These are phyloP conservation scores for Pterostichus madidus DNA, from an alignment of 2,888 invertebrate genomes.

Conservation along the genomic window DNA sequence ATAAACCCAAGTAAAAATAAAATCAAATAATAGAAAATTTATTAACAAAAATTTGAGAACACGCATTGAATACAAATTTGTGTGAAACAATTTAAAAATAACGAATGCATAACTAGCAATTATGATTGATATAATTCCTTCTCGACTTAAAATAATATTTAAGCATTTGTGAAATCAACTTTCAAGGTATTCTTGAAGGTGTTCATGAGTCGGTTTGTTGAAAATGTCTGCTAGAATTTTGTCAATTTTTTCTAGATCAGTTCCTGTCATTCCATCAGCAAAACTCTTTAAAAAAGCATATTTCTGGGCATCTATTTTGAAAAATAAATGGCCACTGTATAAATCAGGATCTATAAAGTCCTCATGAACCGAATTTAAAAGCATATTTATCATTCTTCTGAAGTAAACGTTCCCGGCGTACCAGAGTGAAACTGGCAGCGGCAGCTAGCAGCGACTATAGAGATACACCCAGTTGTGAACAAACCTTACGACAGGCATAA, in stretches of 20 bases:
- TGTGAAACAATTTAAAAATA: constrained; percentile 36
- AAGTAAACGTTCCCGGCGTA: constrained; percentile 17
- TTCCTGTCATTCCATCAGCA: neutral
- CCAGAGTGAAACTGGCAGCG: no score
- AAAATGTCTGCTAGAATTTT: constrained; percentile 46
- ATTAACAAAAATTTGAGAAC: constrained; percentile 46
- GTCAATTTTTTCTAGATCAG: constrained; percentile 37
- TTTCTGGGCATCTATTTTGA: constrained; percentile 42
- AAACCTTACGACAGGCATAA: no score
- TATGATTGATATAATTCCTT: constrained; percentile 35
- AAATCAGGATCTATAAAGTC: neutral
- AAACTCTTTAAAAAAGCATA: constrained; percentile 40
- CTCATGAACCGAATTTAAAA: constrained; percentile 61
- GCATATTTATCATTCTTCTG: constrained; percentile 43
- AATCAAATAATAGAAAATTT: constrained; percentile 54
- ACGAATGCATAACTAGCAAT: constrained; percentile 31
- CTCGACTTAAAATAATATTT: constrained; percentile 13
- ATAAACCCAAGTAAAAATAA: constrained; percentile 54
- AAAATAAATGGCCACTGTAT: constrained; percentile 54
- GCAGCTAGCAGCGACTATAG: no score
- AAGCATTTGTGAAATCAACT: constrained; percentile 56
- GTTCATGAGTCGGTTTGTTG: constrained; percentile 19
- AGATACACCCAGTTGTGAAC: no score
- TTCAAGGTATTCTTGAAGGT: constrained; percentile 56
- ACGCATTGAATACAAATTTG: constrained; percentile 28